Conservation (phyloP, 2,888 invertebrate genomes). For the Cecidostiba fungosa region DNA sequence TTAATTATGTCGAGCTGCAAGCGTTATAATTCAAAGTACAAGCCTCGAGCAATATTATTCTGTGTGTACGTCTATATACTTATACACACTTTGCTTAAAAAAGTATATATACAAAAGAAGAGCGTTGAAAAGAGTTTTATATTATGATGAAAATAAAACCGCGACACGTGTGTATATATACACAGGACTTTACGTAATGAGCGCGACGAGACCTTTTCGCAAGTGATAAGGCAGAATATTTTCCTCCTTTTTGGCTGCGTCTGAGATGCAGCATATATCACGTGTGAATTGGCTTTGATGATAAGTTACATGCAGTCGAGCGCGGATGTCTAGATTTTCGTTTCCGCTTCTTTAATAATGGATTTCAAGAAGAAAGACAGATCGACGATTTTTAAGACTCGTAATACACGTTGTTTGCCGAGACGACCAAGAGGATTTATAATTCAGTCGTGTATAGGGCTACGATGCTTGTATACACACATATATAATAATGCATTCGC, state of each 20-base stretch:
- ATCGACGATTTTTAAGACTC: not conserved
- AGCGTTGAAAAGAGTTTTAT: too few relatives aligned
- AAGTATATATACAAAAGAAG: not conserved
- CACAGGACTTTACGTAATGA: too few relatives aligned
- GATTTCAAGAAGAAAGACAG: not conserved
- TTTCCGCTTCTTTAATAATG: not conserved
- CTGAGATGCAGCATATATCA: too few relatives aligned
- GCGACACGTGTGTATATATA: too few relatives aligned
- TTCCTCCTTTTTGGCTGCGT: not conserved
- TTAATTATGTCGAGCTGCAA: conserved; percentile 9
- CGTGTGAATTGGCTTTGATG: not conserved
- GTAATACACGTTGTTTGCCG: not conserved
- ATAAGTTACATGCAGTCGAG: not conserved
- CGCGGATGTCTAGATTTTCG: too few relatives aligned
- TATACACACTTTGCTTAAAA: too few relatives aligned
- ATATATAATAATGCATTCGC: conserved; percentile 64
- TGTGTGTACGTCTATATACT: too few relatives aligned
- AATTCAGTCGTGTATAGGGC: not conserved
- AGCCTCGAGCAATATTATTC: not conserved
- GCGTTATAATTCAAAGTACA: not conserved
- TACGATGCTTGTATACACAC: not conserved
- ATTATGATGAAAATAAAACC: too few relatives aligned
- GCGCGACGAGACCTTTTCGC: too few relatives aligned
- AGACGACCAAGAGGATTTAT: not conserved
- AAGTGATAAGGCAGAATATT: not conserved